Evolutionary conservation across 2,113 vertebrate species (phyloP), one percentile per base, ranked within the genome.

Genomic region (Oncorhynchus masou): DNA sequence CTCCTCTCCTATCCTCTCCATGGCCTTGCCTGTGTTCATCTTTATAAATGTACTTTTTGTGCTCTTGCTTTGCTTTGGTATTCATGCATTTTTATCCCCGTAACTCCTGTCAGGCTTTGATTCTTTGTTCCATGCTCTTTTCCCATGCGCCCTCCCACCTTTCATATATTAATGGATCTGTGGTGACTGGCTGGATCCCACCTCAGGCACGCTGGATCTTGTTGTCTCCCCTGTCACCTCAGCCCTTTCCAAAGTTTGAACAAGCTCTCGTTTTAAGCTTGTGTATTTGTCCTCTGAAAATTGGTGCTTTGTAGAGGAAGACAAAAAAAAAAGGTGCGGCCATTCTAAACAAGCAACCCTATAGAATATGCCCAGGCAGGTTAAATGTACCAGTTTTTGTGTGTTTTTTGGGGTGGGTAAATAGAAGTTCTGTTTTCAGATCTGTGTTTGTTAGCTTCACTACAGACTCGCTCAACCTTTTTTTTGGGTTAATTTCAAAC

Each of bases 91-190:
- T 69, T 69, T 70, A 49, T 77, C 27, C 60, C 39, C 0, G 29
- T 49, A 78, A 78, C 70, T 68, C 73, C 71, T 80, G 34, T 31
- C 25, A 39, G 16, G 12, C 75, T 85, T 85, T 83, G 78, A 79
- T 80, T 78, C 78, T 80, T 80, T 83, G 74, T 80, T 75, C 75
- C 31, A 27, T n/a, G 60, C 77, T 80, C 67, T 25, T 62, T 79
- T 77, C 77, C 68, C 64, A 74, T 59, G 16, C 48, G 76, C 60
- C 69, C 66, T 73, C 70, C 73, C 77, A 77, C 71, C 67, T 78
- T 68, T 74, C 64, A 27, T 71, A 19, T 65, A 39, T 74, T 73
- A 57, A 8, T 59, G 66, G 60, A 25, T 45, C 80, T 78, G 79
- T 82, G 77, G 71, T 77, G 73, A 75, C 20, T 72, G 70, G 69